A percentile compares a stretch with the other conserved stretches of the same genome.
Evolutionary conservation across 2,113 vertebrate species (phyloP).

Genomic region (Larimichthys polyactis): DNA sequence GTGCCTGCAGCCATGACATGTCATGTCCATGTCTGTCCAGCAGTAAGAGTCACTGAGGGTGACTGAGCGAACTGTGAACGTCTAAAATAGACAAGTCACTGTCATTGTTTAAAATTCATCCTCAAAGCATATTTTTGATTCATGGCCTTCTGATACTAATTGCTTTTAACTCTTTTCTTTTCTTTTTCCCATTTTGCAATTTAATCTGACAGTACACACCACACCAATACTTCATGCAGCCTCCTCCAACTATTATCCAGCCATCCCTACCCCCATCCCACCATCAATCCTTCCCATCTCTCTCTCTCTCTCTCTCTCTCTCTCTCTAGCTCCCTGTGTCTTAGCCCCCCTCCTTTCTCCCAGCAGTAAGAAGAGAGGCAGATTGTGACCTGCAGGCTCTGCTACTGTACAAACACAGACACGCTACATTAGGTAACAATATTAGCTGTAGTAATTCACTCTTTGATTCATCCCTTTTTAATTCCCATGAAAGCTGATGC

Average conservation of each 20-base stretch:
- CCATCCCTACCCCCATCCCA: neutral
- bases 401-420: constrained; percentile 18
- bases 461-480: neutral
- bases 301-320: too few species aligned
- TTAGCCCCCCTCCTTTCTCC: neutral
- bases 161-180: too few species aligned
- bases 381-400: constrained; percentile 13
- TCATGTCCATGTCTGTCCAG: neutral
- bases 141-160: too few species aligned
- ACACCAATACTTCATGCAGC: neutral
- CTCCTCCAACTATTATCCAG: neutral
- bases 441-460: neutral
- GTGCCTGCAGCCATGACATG: neutral
- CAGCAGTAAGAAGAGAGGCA: constrained; percentile 38
- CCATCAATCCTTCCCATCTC: neutral
- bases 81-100: neutral
- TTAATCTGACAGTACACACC: constrained; percentile 18
- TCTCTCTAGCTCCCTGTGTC: neutral
- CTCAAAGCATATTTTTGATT: too few species aligned
- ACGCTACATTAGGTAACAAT: constrained; percentile 6
- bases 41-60: neutral
- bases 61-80: neutral
- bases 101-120: neutral
- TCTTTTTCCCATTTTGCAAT: constrained; percentile 10
- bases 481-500: neutral